Conservation (phyloP, 2,888 invertebrate species). For the Oscheius sp. region DNA sequence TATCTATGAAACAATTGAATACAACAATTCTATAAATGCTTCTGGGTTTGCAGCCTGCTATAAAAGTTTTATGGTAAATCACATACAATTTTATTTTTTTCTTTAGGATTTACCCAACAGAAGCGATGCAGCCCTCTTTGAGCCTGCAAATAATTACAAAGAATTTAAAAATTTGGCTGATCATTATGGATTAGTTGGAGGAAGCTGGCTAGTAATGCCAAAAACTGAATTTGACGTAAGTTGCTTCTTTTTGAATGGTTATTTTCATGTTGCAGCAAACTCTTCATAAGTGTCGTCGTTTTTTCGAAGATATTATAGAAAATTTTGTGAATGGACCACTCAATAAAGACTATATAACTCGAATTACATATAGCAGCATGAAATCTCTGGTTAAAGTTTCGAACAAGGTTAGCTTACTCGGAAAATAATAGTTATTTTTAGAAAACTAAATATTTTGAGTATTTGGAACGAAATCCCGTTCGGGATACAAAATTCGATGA, state of each 20-base stretch:
- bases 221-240: neutral
- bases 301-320: neutral
- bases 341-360: neutral
- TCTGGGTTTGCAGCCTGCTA: neutral
- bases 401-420: neutral
- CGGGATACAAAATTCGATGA: neutral
- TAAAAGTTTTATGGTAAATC: neutral
- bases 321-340: neutral
- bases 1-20: slow-evolving; percentile 11
- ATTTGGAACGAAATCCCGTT: neutral
- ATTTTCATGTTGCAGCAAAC: neutral
- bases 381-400: slow-evolving; percentile 16
- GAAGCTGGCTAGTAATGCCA: slow-evolving; percentile 17
- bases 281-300: slow-evolving; percentile 1
- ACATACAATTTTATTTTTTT: neutral
- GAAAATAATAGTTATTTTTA: neutral
- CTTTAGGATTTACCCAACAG: neutral
- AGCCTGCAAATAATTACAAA: neutral
- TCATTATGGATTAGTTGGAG: neutral
- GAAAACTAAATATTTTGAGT: slow-evolving; percentile 21
- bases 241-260: neutral
- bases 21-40: neutral
- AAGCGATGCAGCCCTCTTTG: too few relatives aligned
- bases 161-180: neutral
- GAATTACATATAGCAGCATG: neutral